These are phyloP conservation scores for Rhynchonycteris naso DNA, from an alignment of 2,797 vertebrate species.

Conservation along the genomic window DNA sequence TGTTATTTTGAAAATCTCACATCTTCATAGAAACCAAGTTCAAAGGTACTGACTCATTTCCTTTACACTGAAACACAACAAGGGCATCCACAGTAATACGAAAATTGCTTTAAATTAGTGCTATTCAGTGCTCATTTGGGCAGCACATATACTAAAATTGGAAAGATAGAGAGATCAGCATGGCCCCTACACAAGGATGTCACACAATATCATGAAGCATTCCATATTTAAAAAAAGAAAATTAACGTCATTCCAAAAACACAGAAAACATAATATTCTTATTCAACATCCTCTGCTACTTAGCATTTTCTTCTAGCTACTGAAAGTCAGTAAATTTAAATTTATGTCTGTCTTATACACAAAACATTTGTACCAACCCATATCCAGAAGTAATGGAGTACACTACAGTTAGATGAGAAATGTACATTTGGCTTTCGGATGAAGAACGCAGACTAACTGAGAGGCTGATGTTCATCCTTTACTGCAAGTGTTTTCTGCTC, in stretches of 20 bases:
- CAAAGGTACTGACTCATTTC: slow-evolving; percentile 62
- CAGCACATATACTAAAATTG: too few relatives aligned
- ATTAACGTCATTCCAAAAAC: slow-evolving; percentile 9
- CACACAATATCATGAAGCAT: too few relatives aligned
- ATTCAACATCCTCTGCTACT: slow-evolving; percentile 36
- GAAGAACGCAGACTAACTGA: slow-evolving; percentile 1
- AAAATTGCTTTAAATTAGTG: slow-evolving; percentile 51
- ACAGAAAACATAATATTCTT: slow-evolving; percentile 16
- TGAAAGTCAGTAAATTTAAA: slow-evolving; percentile 36
- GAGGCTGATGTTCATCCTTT: background rate
- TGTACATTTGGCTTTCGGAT: slow-evolving; percentile 5
- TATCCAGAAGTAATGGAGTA: background rate
- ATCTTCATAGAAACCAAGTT: slow-evolving; percentile 55
- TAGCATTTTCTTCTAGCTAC: background rate
- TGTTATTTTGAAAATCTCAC: slow-evolving; percentile 20
- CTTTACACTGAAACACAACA: slow-evolving; percentile 55
- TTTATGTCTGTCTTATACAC: background rate
- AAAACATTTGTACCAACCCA: slow-evolving; percentile 25
- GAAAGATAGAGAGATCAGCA: too few relatives aligned
- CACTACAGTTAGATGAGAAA: background rate
- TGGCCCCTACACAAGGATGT: too few relatives aligned
- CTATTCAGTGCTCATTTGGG: background rate
- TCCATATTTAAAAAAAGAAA: background rate
- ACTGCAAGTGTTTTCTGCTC: slow-evolving; percentile 16
- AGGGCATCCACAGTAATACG: background rate